Conservation (phyloP, 2,113 vertebrate genomes). For the Tragelaphus scriptus region DNA sequence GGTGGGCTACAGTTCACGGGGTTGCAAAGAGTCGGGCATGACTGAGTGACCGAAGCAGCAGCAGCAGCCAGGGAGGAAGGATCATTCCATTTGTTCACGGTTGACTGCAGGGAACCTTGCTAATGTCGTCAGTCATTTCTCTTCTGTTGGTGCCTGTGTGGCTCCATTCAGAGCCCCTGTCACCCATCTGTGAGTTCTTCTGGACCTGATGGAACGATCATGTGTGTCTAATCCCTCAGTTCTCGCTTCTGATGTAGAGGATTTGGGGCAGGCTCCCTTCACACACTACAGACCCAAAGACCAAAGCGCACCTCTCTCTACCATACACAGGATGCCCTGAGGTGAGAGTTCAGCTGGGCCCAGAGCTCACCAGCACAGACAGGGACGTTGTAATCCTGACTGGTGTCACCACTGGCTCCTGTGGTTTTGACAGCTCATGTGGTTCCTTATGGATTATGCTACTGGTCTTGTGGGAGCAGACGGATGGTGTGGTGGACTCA, state of each 20-base stretch:
- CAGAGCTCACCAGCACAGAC: not conserved
- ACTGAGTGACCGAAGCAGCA: not conserved
- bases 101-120: not conserved
- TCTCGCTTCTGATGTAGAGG: not conserved
- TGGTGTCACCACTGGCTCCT: not conserved
- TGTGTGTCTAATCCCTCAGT: not conserved
- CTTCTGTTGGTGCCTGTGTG: not conserved
- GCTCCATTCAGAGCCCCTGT: not conserved
- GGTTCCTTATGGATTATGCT: not conserved
- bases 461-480: not conserved
- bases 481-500: not conserved
- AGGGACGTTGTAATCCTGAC: not conserved
- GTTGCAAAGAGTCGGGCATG: accelerated
- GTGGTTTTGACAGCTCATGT: not conserved
- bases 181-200: not conserved
- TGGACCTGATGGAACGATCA: not conserved
- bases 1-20: not conserved
- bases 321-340: too few relatives aligned
- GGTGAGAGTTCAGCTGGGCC: not conserved
- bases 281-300: not conserved
- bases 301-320: not conserved
- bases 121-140: not conserved
- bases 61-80: not conserved
- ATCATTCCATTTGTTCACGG: not conserved
- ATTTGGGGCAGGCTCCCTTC: too few relatives aligned